Evolutionary conservation across 1,140 invertebrate genomes (phyloP), one percentile per base, ranked within the genome.

Genomic region (Drosophila ogumai): DNA sequence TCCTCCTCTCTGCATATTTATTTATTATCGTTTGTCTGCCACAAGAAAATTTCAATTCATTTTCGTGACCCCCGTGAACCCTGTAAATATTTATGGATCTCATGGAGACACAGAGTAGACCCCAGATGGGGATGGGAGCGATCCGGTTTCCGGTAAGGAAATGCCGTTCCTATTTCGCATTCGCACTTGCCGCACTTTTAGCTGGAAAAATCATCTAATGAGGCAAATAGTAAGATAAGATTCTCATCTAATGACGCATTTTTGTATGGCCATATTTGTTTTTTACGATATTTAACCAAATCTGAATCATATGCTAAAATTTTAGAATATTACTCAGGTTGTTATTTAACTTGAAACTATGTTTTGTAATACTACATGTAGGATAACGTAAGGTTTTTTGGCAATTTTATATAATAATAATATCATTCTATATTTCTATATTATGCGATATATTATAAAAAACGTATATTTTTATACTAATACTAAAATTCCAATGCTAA

Each of bases 21-120:
- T 87, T 87, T 88, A 84, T 87, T 87, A 84, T 88, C 85, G 82
- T 80, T 87, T 80, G 80, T 79, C 80, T 82, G 41, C 63, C 64
- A 67, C 72, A 75, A 56, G 58, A 52, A 75, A 75, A 75, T 44
- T 75, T 65, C 60, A 49, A 56, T 75, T 73, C 64, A 60, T 57
- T 56, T 76, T 56, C 47, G 43, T 69, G 66, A 69, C 56, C 59
- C 57, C 41, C 32, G 31, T 50, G 61, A 65, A 65, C 43, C 43
- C 44, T 72, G 75, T 76, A 86, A 79, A 88, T 87, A 87, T 82
- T 88, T 88, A 88, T 87, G 68, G 64, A 76, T 74, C 67, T 56
- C 54, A 44, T 58, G 64, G 76, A 58, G 68, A 69, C 68, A 77
- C 57, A 47, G 41, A 60, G 58, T 40, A 72, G 28, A 56, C 13